Evolutionary conservation across 37 sponge, comb jelly and placozoan species (phyloP).

Genomic region (Chondrilla cf. caribensis): DNA sequence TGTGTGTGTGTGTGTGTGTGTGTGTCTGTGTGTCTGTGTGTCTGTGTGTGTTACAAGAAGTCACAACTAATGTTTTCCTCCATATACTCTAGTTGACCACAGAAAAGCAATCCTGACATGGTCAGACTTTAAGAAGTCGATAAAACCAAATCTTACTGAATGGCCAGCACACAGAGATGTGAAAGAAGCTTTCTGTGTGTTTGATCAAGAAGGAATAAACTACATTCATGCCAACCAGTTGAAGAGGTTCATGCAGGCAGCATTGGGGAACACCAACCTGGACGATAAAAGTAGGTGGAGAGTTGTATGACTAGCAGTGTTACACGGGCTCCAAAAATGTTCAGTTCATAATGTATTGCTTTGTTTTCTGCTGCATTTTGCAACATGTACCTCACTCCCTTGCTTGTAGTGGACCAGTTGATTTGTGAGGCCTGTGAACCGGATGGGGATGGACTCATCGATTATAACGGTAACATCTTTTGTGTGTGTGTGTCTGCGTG

Average conservation of each 20-base stretch:
- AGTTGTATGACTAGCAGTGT: no score
- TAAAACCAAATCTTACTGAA: neutral
- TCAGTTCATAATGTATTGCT: no score
- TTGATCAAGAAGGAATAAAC: slow-evolving; percentile 65
- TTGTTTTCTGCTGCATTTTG: no score
- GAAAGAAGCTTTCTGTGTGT: slow-evolving; percentile 57
- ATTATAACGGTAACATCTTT: slow-evolving; percentile 38
- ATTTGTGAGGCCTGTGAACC: slow-evolving; percentile 51
- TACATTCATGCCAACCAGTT: slow-evolving; percentile 63
- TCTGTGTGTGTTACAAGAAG: no score
- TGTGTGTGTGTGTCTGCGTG: neutral
- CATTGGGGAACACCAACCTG: slow-evolving; percentile 12
- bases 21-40: no score
- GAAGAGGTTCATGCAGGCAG: slow-evolving; percentile 56
- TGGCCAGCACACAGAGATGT: slow-evolving; percentile 63
- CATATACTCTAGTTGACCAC: neutral
- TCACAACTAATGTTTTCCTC: neutral
- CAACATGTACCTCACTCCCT: neutral
- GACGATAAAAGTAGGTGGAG: slow-evolving; percentile 6
- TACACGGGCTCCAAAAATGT: no score
- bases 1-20: no score
- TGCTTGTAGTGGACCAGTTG: slow-evolving; percentile 48
- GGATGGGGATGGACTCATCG: slow-evolving; percentile 62
- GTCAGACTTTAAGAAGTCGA: slow-evolving; percentile 12
- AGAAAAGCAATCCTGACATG: neutral